Evolutionary conservation across 1,140 invertebrate species (phyloP).

Genomic region (Sesamia nonagrioides): DNA sequence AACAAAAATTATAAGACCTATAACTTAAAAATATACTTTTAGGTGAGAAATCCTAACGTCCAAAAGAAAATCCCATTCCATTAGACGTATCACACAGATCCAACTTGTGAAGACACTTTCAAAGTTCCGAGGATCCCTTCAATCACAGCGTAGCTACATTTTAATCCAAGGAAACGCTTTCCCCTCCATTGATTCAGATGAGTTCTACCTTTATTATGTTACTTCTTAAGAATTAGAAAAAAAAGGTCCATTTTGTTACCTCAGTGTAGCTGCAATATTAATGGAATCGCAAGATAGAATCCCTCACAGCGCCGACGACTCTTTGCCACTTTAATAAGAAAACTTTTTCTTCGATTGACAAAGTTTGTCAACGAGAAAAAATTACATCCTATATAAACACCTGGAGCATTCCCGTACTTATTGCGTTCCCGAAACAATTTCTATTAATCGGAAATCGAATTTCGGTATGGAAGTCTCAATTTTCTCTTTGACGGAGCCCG

Average conservation of each 20-base stretch:
- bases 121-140: neutral
- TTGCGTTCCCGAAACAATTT: conserved; percentile 8
- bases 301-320: conserved; percentile 17
- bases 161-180: neutral
- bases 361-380: conserved; percentile 53
- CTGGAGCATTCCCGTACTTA: conserved; percentile 27
- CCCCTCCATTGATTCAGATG: conserved; percentile 16
- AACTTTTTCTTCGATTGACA: conserved; percentile 59
- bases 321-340: conserved; percentile 57
- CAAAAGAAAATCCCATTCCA: too few relatives aligned
- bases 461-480: neutral
- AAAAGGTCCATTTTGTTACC: conserved; percentile 21
- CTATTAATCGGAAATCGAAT: conserved; percentile 16
- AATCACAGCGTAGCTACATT: neutral
- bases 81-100: too few relatives aligned
- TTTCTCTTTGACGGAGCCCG: neutral
- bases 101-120: too few relatives aligned
- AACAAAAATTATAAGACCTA: too few relatives aligned
- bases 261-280: conserved; percentile 45
- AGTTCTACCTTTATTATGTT: conserved; percentile 6
- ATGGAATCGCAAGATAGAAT: conserved; percentile 52
- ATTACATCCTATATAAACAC: conserved; percentile 43
- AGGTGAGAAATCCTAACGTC: neutral
- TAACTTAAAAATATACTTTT: too few relatives aligned
- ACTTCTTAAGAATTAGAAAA: neutral